Conservation (phyloP, 2,797 vertebrate genomes). For the Pseudochirops corinnae region DNA sequence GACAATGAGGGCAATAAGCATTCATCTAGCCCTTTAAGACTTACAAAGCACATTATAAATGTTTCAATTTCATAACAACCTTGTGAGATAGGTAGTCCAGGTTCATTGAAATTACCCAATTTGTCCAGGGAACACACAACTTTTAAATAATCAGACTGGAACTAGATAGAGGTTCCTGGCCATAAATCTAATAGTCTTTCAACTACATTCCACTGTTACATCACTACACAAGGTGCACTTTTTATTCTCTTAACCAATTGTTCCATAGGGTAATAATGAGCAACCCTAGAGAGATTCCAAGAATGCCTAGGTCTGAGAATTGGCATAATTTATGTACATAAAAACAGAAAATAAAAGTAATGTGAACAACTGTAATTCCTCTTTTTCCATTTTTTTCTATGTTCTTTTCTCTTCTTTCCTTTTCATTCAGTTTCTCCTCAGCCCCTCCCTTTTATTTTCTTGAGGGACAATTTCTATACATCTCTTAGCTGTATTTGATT, state of each 20-base stretch:
- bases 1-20: not conserved
- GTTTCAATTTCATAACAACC: not conserved
- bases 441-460: rapidly evolving
- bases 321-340: not conserved
- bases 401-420: not conserved
- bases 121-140: not conserved
- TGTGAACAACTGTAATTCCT: not conserved
- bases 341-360: not conserved
- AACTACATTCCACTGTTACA: not conserved
- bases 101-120: not conserved
- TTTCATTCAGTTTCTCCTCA: not conserved
- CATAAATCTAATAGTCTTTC: not conserved
- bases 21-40: not conserved
- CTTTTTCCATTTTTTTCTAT: not conserved
- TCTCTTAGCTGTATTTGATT: not conserved
- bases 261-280: not conserved
- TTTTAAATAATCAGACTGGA: not conserved
- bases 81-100: not conserved
- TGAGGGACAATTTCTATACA: not conserved
- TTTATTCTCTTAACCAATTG: slow-evolving; percentile 26
- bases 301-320: slow-evolving; percentile 9
- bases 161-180: not conserved
- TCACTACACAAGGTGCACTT: not conserved
- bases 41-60: too few relatives aligned
- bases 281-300: not conserved